Conservation (phyloP, 2,888 invertebrate species). For the Hemicrepidius hirtus region DNA sequence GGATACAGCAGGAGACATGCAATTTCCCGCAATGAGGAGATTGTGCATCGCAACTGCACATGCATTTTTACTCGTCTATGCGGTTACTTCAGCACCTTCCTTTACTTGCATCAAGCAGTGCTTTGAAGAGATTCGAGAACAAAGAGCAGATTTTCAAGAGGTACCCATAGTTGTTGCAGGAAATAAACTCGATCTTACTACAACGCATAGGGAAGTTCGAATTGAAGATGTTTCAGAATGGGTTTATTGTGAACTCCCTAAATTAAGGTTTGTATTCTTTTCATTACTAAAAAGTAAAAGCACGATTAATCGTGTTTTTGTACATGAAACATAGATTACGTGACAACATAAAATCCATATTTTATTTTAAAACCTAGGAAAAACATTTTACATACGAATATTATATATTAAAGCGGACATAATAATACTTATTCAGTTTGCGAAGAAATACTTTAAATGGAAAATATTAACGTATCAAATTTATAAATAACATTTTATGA, state of each 20-base stretch:
- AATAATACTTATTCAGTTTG: no score
- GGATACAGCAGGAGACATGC: conserved; percentile 90
- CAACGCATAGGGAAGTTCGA: conserved; percentile 81
- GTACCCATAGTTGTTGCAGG: conserved; percentile 91
- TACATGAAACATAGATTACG: no score
- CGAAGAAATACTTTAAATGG: no score
- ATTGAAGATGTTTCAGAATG: conserved; percentile 88
- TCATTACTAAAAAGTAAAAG: no score
- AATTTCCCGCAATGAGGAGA: conserved; percentile 93
- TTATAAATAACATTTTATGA: no score
- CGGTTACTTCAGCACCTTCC: conserved; percentile 83
- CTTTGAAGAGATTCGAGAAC: conserved; percentile 88
- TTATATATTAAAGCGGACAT: no score
- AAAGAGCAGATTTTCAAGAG: conserved; percentile 83
- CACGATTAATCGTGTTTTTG: no score
- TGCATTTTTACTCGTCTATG: conserved; percentile 91
- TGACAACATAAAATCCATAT: no score
- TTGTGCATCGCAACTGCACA: conserved; percentile 91
- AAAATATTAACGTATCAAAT: no score
- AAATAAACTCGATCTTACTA: conserved; percentile 87
- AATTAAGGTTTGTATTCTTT: conserved; percentile 74
- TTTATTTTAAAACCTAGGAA: no score
- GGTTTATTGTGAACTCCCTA: conserved; percentile 85
- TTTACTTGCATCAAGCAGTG: conserved; percentile 84
- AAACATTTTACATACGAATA: no score